Percentiles rank a stretch among this genome's conserved stretches.
Conservation (phyloP, 2,888 invertebrate genomes). For the Heliothis peltigera region DNA sequence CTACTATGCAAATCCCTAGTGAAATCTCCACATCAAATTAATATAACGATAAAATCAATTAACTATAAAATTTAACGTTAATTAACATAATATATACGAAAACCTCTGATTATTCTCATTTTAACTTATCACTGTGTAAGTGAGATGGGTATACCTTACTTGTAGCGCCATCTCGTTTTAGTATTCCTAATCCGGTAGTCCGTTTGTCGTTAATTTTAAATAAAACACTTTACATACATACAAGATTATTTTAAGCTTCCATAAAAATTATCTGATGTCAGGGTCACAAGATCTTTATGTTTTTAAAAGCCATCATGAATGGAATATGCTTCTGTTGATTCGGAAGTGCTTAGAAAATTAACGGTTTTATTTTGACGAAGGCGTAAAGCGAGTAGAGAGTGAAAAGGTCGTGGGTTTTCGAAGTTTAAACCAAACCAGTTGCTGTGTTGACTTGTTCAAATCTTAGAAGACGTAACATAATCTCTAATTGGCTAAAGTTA, state of each 20-base stretch:
- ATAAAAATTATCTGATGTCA: constrained; percentile 40
- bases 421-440: no score
- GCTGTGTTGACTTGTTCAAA: no score
- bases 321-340: constrained; percentile 16
- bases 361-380: constrained; percentile 31
- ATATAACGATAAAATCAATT: constrained; percentile 52
- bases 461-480: no score
- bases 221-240: constrained; percentile 43
- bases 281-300: constrained; percentile 37
- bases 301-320: constrained; percentile 30
- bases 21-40: constrained; percentile 45
- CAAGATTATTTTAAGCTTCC: constrained; percentile 30
- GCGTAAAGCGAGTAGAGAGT: not conserved
- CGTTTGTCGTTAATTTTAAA: constrained; percentile 39
- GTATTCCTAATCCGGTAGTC: not conserved
- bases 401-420: not conserved
- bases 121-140: constrained; percentile 8
- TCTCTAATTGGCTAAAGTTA: no score
- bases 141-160: constrained; percentile 14
- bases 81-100: constrained; percentile 53
- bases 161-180: constrained; percentile 15
- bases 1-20: constrained; percentile 54
- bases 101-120: constrained; percentile 14
- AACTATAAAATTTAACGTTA: constrained; percentile 38
- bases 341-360: constrained; percentile 32